These are phyloP conservation scores for Ephestia elutella DNA, from an alignment of 1,140 invertebrate genomes.

Conservation along the genomic window DNA sequence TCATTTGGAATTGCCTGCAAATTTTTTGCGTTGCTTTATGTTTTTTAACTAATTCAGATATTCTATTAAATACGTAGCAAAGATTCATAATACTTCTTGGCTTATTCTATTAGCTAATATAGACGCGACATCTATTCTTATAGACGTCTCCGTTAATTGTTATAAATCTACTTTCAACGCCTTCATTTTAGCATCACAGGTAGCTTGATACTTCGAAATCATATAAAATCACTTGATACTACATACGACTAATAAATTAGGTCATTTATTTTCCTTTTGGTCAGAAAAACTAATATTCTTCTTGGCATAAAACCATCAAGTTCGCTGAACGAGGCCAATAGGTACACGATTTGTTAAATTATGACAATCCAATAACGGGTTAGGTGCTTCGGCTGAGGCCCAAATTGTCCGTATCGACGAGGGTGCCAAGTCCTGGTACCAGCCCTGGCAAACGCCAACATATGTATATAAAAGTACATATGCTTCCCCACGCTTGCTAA, in stretches of 20 bases:
- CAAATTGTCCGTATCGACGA: conserved; percentile 53
- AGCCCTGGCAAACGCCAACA: conserved; percentile 17
- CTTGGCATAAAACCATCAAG: conserved; percentile 30
- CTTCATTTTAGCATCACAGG: too few relatives aligned
- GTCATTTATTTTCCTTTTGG: not conserved
- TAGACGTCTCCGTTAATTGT: too few relatives aligned
- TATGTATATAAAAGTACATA: too few relatives aligned
- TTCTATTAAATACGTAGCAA: too few relatives aligned
- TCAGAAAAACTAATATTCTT: conserved; percentile 10
- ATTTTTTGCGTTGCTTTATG: not conserved
- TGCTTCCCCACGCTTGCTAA: not conserved
- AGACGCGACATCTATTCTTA: too few relatives aligned
- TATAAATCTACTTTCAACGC: too few relatives aligned
- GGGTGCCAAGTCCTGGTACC: conserved; percentile 55
- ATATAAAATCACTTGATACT: too few relatives aligned
- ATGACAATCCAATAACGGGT: conserved; percentile 61
- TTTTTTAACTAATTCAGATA: too few relatives aligned
- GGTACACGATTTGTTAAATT: conserved; percentile 52
- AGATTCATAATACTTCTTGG: too few relatives aligned
- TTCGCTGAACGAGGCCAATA: conserved; percentile 37
- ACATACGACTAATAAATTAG: not conserved
- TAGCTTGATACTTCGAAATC: too few relatives aligned
- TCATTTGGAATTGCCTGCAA: not conserved
- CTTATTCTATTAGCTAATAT: too few relatives aligned
- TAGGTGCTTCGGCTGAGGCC: conserved; percentile 50